A percentile compares a stretch with the other conserved stretches of the same genome.
These are phyloP conservation scores for Scyliorhinus canicula DNA, from an alignment of 2,797 vertebrate genomes.

Conservation along the genomic window DNA sequence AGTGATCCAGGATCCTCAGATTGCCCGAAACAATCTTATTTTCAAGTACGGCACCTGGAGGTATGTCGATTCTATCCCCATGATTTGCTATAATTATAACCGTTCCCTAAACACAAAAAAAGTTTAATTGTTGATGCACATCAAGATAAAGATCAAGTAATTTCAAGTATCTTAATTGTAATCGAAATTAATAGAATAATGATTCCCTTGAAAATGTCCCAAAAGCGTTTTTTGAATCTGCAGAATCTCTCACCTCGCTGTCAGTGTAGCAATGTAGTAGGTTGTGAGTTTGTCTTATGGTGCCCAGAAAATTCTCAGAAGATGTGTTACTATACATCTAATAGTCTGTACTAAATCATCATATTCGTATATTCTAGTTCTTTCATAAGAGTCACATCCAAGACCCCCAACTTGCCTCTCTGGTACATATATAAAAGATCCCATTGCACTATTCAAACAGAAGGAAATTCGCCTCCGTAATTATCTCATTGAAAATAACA, in stretches of 20 bases:
- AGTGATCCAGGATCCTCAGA: constrained; percentile 94
- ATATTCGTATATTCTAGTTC: background rate
- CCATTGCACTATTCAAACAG: background rate
- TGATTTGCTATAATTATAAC: constrained; percentile 98
- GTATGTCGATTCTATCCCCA: constrained; percentile 90
- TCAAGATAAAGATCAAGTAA: background rate
- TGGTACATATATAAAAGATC: background rate
- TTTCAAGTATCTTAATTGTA: background rate
- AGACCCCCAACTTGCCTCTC: background rate
- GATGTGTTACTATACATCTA: background rate
- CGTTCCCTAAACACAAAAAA: constrained; percentile 69
- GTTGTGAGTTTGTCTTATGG: background rate
- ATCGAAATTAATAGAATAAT: background rate
- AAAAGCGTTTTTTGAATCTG: background rate
- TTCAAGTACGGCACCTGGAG: constrained; percentile 83
- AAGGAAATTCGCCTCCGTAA: too few species aligned
- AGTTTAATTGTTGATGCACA: background rate
- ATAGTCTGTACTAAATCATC: background rate
- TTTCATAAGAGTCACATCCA: background rate
- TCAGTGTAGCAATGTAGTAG: background rate
- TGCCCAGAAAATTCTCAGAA: background rate
- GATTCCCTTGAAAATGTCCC: background rate
- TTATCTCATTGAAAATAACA: background rate
- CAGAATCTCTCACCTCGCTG: background rate
- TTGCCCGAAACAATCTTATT: constrained; percentile 98